Conservation (phyloP, 2,888 invertebrate genomes). For the Cremastobaeus sp. region DNA sequence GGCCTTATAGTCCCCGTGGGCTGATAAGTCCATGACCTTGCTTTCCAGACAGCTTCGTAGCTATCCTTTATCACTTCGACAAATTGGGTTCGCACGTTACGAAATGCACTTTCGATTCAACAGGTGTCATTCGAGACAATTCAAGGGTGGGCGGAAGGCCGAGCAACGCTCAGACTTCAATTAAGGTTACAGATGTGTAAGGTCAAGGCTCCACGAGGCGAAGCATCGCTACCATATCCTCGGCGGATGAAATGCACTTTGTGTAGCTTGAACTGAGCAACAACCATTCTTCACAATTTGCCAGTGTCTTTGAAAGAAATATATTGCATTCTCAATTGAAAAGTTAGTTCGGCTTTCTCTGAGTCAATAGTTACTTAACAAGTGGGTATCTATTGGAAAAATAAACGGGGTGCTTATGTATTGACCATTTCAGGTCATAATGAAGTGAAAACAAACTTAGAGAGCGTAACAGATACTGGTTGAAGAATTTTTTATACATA, state of each 20-base stretch:
- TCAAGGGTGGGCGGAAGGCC: slow-evolving; percentile 60
- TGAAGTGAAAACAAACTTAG: too few species aligned
- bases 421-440: too few species aligned
- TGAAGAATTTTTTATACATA: too few species aligned
- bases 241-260: slow-evolving; percentile 6
- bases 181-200: slow-evolving; percentile 62
- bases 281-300: slow-evolving; percentile 14
- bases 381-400: too few species aligned
- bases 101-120: slow-evolving; percentile 70
- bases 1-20: slow-evolving; percentile 26
- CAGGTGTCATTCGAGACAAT: slow-evolving; percentile 72
- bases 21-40: slow-evolving; percentile 30
- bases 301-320: too few species aligned
- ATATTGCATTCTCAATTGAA: too few species aligned
- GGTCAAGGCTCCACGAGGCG: slow-evolving; percentile 57
- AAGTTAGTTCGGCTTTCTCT: too few species aligned
- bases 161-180: slow-evolving; percentile 60
- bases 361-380: too few species aligned
- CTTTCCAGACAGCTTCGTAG: slow-evolving; percentile 16
- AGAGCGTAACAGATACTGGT: too few species aligned
- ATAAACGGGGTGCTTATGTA: too few species aligned
- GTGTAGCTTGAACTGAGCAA: background rate
- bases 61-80: slow-evolving; percentile 55
- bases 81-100: slow-evolving; percentile 60
- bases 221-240: slow-evolving; percentile 30